Base-by-base conservation (phyloP, 2,113 vertebrate genomes). In the Tursiops truncatus region DNA sequence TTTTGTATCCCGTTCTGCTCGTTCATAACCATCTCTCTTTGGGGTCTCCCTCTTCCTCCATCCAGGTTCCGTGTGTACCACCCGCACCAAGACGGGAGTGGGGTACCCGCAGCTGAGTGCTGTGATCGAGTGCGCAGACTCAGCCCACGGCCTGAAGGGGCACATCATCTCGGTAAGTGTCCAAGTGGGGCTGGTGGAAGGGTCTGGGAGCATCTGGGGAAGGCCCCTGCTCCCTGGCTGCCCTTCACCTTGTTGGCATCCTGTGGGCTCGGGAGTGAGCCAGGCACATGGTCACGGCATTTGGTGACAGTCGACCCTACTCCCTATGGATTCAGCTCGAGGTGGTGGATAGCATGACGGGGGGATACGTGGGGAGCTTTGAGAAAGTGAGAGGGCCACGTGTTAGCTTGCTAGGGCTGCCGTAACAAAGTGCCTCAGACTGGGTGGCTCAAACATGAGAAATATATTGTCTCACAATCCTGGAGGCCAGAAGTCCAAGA, bases 41-140 rank as follows among this genome's bases (percentile, higher is more conserved):
- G 79, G 76, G 36, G 31, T 53, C 47, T 28, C 5, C 18, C 28
- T 58, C 58, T 87, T 84, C 50, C 53, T 94, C 71, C 44, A 67
- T 44, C 73, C 97, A 99, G 99, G 99, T 95, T 99, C 99, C 0
- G 99, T 99, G 96, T 99, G 99, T 68, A 99, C 99, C 9, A 99
- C 99, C 25, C 99, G 99, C 92, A 99, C 99, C 98, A 99, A 99
- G 98, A 99, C 99, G 0, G 99, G 99, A 3, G 99, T 99, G 97
- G 99, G 99, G 73, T 99, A 99, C 98, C 99, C 99, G 2, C 99
- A 99, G 97, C 98, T 99, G 89, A 99, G 99, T 25, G 99, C 99
- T 0, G 99, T 99, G n/a, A 99, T 99, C 23, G 99, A 99, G 97
- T 99, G 99, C 83, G 99, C 99, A 0, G 99, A 99, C 98, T 99